Evolutionary conservation across 2,797 vertebrate genomes (phyloP).

Genomic region (Threskiornis aethiopicus): DNA sequence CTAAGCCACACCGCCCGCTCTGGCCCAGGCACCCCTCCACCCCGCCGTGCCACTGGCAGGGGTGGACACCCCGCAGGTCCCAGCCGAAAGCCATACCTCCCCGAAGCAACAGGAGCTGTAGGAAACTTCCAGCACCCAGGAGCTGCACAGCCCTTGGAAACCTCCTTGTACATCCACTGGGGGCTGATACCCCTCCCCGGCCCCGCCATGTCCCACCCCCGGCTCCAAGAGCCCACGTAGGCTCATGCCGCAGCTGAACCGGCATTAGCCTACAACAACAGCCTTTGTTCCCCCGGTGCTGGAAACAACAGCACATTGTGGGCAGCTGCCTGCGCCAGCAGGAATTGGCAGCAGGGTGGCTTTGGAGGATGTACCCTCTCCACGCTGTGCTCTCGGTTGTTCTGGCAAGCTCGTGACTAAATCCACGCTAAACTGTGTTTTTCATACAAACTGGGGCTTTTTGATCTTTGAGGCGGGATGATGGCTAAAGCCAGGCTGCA

Average conservation of each 20-base stretch:
- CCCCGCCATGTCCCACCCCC: fast-evolving
- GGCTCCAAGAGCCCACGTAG: background rate
- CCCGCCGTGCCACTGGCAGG: fast-evolving
- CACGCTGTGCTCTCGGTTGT: background rate
- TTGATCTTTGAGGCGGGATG: background rate
- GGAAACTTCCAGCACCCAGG: background rate
- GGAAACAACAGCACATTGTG: conserved; percentile 47
- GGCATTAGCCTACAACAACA: background rate
- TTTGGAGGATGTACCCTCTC: background rate
- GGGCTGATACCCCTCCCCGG: background rate
- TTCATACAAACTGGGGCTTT: fast-evolving
- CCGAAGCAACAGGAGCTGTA: background rate
- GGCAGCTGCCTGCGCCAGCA: background rate
- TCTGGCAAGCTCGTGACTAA: background rate
- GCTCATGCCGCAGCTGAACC: background rate
- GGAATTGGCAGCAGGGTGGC: background rate
- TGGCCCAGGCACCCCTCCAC: background rate
- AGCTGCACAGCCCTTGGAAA: background rate
- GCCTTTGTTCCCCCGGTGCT: background rate
- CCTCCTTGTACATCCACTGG: background rate
- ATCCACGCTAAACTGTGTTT: background rate
- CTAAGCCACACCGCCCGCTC: fast-evolving
- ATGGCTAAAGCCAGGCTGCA: background rate
- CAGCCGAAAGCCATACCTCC: background rate
- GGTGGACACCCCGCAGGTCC: fast-evolving